Evolutionary conservation across 2,113 vertebrate genomes (phyloP), one percentile per base, ranked within the genome.

Genomic region (Osmerus eperlanus): DNA sequence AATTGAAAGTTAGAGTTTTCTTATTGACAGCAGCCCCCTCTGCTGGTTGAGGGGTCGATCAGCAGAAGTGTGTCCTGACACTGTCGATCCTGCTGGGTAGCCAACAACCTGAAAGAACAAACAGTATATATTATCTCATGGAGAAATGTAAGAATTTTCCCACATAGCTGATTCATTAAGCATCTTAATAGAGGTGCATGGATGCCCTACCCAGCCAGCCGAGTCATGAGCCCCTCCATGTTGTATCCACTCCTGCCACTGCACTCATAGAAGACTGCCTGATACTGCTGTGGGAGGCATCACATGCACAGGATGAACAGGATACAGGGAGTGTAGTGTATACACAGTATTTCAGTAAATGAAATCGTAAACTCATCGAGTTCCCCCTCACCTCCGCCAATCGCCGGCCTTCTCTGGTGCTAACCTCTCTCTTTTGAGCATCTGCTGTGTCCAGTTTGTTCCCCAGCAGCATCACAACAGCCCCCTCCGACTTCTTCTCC

Each of bases 241-340:
- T 94, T 93, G 15, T 76, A 73, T 62, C 93, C 93, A 47, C 81
- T 92, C 84, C 88, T 89, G 0, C 90, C 93, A 0, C 94, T 95
- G 88, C 94, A 95, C 87, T 96, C 92, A 0, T 92, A 94, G 88
- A 96, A 95, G 65, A 90, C 79, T 75, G 93, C 92, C 60, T 91
- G 81, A 81, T 93, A 92, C 58, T 94, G 90, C 94, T 95, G 90
- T 59, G 68, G 13, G 21, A 76, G 47, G 28, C 23, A 83, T 1
- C 41, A 7, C 9, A 47, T 47, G 41, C 41, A 11, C 9, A 7
- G 5, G 8, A 47, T 9, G 41, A 47, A 47, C 41, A 47, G 41
- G 41, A 47, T 47, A 47, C 9, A 47, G 41, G 41, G 9, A 47
- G 41, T 9, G 41, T 12, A 2, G 41, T 47, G 41, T 47, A 47